phyloP scores from a whole-genome alignment of 1,140 invertebrate genomes.

The Hylaeus volcanicus region DNA sequence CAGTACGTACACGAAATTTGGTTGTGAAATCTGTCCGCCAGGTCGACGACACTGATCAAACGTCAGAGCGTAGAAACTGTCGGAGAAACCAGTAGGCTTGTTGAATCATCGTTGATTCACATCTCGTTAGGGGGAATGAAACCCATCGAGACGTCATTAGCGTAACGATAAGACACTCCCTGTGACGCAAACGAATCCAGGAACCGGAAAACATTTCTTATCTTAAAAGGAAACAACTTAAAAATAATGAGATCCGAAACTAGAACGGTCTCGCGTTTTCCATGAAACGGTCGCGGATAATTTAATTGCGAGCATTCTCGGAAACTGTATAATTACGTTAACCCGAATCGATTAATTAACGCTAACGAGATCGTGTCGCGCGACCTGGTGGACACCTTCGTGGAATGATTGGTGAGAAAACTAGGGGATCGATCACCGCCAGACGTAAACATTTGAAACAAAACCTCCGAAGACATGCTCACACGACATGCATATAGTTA shows the following conservation, averaged over 20 bases:
- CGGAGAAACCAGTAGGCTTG: too few species aligned
- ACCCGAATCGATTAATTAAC: background rate
- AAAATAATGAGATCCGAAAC: background rate
- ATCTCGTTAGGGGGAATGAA: background rate
- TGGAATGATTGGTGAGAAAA: conserved; percentile 38
- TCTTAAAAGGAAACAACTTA: background rate
- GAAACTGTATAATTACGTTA: background rate
- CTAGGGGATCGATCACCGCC: conserved; percentile 43
- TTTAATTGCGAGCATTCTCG: background rate
- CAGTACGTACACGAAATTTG: background rate
- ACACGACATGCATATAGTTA: conserved; percentile 77
- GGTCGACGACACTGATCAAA: background rate
- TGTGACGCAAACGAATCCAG: background rate
- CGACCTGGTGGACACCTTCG: conserved; percentile 5
- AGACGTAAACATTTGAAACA: conserved; percentile 45
- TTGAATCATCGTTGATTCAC: background rate
- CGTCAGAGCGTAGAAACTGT: background rate
- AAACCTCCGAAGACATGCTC: conserved; percentile 73
- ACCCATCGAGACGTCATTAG: background rate
- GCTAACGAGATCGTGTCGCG: background rate
- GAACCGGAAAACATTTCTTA: background rate
- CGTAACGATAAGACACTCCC: background rate
- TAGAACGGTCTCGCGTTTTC: background rate
- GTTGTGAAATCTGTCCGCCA: background rate
- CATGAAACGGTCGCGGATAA: background rate